Evolutionary conservation across 2,113 vertebrate genomes (phyloP).

Genomic region (Falcunculus frontatus): DNA sequence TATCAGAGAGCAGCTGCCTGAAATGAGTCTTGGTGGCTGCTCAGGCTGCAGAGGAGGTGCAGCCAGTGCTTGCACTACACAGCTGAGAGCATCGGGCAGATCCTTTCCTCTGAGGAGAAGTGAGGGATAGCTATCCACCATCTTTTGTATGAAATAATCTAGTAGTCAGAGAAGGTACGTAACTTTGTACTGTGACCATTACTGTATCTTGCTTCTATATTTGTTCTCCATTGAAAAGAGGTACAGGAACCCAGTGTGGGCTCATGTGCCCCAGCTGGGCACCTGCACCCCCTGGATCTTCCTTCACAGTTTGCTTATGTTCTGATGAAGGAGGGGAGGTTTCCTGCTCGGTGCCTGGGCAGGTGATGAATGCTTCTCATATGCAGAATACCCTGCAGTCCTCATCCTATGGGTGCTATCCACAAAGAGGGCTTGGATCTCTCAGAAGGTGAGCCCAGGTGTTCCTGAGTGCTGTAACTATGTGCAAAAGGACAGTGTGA

Average conservation of each 20-base stretch:
- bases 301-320: not conserved
- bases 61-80: not conserved
- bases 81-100: not conserved
- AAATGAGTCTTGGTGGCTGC: not conserved
- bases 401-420: not conserved
- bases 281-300: not conserved
- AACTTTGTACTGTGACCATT: not conserved
- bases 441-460: not conserved
- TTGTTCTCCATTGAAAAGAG: not conserved
- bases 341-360: not conserved
- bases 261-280: not conserved
- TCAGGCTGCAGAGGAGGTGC: not conserved
- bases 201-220: not conserved
- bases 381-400: not conserved
- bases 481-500: not conserved
- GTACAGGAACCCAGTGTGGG: not conserved
- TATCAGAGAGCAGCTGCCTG: not conserved
- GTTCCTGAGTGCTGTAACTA: accelerated
- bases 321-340: accelerated
- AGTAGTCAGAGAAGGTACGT: not conserved
- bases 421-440: not conserved
- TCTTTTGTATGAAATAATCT: not conserved
- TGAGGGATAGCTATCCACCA: not conserved
- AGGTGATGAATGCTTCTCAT: not conserved
- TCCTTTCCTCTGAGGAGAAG: not conserved